Evolutionary conservation across 2,888 invertebrate genomes (phyloP).

Genomic region (Luffia ferchaultella): DNA sequence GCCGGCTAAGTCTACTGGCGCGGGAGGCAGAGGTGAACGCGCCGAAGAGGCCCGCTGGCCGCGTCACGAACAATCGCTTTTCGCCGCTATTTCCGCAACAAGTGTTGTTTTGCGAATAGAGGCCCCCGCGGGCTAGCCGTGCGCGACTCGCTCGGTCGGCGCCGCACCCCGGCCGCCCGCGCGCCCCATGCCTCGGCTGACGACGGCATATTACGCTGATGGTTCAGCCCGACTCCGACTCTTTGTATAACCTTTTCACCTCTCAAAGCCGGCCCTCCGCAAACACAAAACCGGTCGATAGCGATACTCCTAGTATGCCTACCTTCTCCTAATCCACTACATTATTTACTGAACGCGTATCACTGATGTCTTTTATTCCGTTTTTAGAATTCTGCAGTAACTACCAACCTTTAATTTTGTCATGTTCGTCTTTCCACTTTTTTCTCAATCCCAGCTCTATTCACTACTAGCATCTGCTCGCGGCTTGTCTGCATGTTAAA

Average conservation of each 20-base stretch:
- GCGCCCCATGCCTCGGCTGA: slow-evolving; percentile 6
- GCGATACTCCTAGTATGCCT: background rate
- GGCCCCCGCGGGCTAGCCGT: slow-evolving; percentile 39
- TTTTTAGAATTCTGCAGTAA: too few relatives aligned
- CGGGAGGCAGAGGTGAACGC: slow-evolving; percentile 4
- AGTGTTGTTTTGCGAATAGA: slow-evolving; percentile 59
- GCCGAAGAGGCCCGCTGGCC: slow-evolving; percentile 13
- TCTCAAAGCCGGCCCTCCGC: background rate
- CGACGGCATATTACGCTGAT: background rate
- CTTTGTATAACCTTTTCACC: background rate
- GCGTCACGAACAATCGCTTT: slow-evolving; percentile 40
- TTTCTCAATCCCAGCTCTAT: too few relatives aligned
- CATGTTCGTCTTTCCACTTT: too few relatives aligned
- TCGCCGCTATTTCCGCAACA: slow-evolving; percentile 60
- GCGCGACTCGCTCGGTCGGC: slow-evolving; percentile 12
- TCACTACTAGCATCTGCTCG: too few relatives aligned
- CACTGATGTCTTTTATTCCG: too few relatives aligned
- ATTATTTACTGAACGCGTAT: too few relatives aligned
- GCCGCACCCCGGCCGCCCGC: background rate
- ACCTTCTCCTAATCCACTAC: too few relatives aligned
- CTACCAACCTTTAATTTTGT: too few relatives aligned
- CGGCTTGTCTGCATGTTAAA: too few relatives aligned
- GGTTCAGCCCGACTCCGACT: background rate
- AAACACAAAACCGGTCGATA: background rate
- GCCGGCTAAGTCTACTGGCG: too few relatives aligned